Conservation (phyloP, 2,797 vertebrate genomes). For the Molothrus ater region DNA sequence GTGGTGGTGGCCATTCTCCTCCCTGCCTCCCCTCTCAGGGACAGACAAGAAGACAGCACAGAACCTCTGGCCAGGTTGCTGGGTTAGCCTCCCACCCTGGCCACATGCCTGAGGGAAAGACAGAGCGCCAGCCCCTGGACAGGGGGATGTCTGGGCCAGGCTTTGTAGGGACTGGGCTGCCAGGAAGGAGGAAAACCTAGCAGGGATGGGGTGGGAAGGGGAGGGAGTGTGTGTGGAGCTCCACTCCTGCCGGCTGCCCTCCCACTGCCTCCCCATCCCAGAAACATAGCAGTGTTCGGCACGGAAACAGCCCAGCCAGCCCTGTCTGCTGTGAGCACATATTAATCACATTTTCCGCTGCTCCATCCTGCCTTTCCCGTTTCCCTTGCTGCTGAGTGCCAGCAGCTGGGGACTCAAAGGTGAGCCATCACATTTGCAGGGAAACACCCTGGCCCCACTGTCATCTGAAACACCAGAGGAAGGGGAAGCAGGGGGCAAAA, state of each 20-base stretch:
- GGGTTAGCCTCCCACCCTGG: not conserved
- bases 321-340: conserved; percentile 7
- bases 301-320: conserved; percentile 23
- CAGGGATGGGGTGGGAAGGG: not conserved
- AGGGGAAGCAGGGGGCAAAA: not conserved
- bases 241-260: not conserved
- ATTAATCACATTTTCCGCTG: conserved; percentile 68
- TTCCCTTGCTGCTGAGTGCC: conserved; percentile 39
- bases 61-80: not conserved
- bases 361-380: conserved; percentile 30
- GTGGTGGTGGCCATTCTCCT: not conserved
- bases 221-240: not conserved
- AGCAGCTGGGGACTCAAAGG: conserved; percentile 62
- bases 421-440: conserved; percentile 57
- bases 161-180: not conserved
- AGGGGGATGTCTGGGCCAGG: not conserved
- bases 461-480: not conserved
- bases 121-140: not conserved
- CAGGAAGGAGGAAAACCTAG: not conserved
- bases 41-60: not conserved
- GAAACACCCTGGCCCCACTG: conserved; percentile 52
- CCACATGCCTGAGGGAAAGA: not conserved
- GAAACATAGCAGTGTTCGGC: not conserved
- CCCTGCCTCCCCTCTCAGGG: rapidly evolving
- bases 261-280: not conserved